phyloP scores from a whole-genome alignment of 2,888 invertebrate species.

The Xylota sylvarum region DNA sequence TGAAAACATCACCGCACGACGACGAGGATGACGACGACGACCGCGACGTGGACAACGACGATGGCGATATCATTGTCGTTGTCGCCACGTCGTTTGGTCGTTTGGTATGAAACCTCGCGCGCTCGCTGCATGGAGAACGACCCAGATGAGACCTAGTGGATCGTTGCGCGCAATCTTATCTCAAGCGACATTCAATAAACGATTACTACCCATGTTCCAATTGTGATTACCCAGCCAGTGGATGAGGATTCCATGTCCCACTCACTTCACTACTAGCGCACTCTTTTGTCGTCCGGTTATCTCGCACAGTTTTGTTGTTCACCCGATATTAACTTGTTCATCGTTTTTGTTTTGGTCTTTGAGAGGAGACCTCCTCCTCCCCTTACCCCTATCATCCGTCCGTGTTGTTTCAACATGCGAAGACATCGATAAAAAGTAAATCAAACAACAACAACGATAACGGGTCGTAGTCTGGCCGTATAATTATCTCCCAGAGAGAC shows the following conservation, averaged over 20 bases:
- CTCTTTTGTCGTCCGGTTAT: slow-evolving; percentile 66
- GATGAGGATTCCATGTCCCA: slow-evolving; percentile 54
- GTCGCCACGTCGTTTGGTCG: slow-evolving; percentile 20
- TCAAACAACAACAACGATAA: slow-evolving; percentile 61
- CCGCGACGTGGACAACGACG: slow-evolving; percentile 30
- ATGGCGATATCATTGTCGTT: slow-evolving; percentile 35
- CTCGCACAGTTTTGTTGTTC: slow-evolving; percentile 64
- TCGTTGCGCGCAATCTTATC: slow-evolving; percentile 80
- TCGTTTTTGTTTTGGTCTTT: slow-evolving; percentile 52
- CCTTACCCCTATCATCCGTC: slow-evolving; percentile 9
- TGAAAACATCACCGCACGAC: slow-evolving; percentile 78
- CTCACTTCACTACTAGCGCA: slow-evolving; percentile 50
- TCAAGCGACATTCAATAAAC: slow-evolving; percentile 81
- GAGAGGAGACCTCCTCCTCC: neutral
- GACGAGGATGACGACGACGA: neutral
- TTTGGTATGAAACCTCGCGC: neutral
- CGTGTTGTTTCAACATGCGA: slow-evolving; percentile 38
- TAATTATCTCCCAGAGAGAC: slow-evolving; percentile 69
- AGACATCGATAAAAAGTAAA: slow-evolving; percentile 70
- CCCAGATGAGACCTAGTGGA: slow-evolving; percentile 17
- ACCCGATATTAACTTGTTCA: slow-evolving; percentile 68
- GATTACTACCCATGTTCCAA: slow-evolving; percentile 81
- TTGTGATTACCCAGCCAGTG: slow-evolving; percentile 79
- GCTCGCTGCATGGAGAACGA: neutral
- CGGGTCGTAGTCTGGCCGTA: slow-evolving; percentile 45